These are phyloP conservation scores for Triplophysa tibetana DNA, from an alignment of 2,113 vertebrate genomes.

Conservation along the genomic window DNA sequence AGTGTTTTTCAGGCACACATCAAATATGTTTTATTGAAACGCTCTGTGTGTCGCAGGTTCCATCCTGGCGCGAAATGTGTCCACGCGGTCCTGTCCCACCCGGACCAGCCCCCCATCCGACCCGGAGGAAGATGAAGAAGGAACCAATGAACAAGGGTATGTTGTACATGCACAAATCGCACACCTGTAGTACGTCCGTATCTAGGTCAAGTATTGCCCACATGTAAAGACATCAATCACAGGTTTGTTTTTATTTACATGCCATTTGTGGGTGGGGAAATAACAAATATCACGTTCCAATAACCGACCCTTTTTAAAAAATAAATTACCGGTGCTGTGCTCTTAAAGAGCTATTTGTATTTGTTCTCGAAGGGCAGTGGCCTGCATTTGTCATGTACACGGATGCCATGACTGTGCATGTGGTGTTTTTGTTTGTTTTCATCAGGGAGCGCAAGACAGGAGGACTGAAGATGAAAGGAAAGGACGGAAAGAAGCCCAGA, in stretches of 20 bases:
- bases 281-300: no score
- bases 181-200: no score
- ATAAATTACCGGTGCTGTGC: neutral
- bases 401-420: neutral
- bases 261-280: no score
- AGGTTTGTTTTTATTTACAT: no score
- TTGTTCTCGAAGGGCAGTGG: neutral
- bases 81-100: constrained; percentile 91
- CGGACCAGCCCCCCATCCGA: constrained; percentile 87
- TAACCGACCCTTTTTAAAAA: no score
- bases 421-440: constrained; percentile 28
- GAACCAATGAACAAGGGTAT: constrained; percentile 69
- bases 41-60: constrained; percentile 72
- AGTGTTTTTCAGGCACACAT: no score
- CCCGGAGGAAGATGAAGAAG: constrained; percentile 91
- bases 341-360: neutral
- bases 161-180: constrained; percentile 40
- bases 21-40: neutral
- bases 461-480: constrained; percentile 78
- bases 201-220: no score
- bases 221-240: no score
- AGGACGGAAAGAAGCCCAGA: constrained; percentile 80
- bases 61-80: constrained; percentile 92
- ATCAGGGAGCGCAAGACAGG: constrained; percentile 81
- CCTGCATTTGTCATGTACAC: neutral